Evolutionary conservation across 2,113 vertebrate genomes (phyloP).

Genomic region (Aldabrachelys gigantea): DNA sequence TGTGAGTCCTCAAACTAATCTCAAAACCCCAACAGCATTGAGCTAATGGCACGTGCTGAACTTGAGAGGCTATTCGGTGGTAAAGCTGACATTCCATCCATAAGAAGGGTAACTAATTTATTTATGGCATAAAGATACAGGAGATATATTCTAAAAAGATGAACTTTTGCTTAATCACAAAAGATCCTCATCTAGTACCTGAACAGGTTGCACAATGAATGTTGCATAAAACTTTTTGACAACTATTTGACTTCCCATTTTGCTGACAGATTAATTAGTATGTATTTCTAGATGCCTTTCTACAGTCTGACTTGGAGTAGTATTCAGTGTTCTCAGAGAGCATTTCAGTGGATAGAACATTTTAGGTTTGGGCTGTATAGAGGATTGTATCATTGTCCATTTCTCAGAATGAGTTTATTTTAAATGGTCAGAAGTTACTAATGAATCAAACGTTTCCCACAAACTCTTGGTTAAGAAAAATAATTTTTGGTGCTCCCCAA

Average conservation of each 20-base stretch:
- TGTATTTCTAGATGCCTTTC: not conserved
- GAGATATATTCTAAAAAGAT: not conserved
- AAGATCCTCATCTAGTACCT: not conserved
- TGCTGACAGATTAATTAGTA: not conserved
- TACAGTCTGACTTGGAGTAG: not conserved
- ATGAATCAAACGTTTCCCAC: not conserved
- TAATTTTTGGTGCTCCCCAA: not conserved
- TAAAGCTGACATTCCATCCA: not conserved
- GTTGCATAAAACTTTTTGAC: not conserved
- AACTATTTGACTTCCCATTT: not conserved
- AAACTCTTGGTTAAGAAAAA: not conserved
- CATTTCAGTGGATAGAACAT: not conserved
- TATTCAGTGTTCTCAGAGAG: not conserved
- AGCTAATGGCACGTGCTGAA: not conserved
- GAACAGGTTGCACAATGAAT: not conserved
- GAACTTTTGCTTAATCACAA: not conserved
- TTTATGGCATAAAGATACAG: not conserved
- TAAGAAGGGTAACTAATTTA: not conserved
- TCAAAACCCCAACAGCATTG: not conserved
- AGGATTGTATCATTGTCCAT: fast-evolving
- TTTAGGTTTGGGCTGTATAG: not conserved
- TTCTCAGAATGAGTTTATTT: not conserved
- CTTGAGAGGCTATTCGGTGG: not conserved
- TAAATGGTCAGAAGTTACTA: not conserved
- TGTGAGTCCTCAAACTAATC: not conserved